Evolutionary conservation across 2,888 invertebrate species (phyloP).

Genomic region (Allolobophora icterica): DNA sequence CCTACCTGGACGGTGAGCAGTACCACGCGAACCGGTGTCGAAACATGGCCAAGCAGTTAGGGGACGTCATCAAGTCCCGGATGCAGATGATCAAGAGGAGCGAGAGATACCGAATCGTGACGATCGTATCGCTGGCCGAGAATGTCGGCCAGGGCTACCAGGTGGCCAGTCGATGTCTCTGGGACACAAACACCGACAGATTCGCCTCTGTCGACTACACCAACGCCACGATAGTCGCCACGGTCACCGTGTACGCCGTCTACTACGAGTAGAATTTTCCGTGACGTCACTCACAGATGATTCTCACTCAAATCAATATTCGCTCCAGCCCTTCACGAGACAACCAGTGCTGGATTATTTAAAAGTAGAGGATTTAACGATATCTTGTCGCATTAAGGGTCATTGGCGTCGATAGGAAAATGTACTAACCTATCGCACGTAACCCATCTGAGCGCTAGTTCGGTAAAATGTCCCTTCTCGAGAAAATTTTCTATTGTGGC

Average conservation of each 20-base stretch:
- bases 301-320: too few species aligned
- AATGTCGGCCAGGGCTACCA: constrained; percentile 34
- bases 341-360: too few species aligned
- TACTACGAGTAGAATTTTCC: constrained; percentile 50
- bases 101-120: constrained; percentile 41
- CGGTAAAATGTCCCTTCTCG: too few species aligned
- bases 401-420: too few species aligned
- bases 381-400: too few species aligned
- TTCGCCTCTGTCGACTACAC: constrained; percentile 38
- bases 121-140: constrained; percentile 36
- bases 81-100: constrained; percentile 37
- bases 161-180: constrained; percentile 40
- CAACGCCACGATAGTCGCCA: constrained; percentile 36
- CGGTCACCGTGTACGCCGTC: constrained; percentile 38
- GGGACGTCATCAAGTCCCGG: constrained; percentile 50
- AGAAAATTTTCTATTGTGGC: too few species aligned
- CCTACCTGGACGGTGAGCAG: constrained; percentile 56
- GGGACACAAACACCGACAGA: constrained; percentile 39
- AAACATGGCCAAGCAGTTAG: constrained; percentile 54
- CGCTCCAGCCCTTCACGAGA: too few species aligned
- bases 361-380: too few species aligned
- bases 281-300: too few species aligned
- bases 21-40: constrained; percentile 57
- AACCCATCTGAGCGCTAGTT: too few species aligned
- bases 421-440: too few species aligned